These are phyloP conservation scores for Ichneumoninae sp. DNA, from an alignment of 2,888 invertebrate genomes.

Conservation along the genomic window DNA sequence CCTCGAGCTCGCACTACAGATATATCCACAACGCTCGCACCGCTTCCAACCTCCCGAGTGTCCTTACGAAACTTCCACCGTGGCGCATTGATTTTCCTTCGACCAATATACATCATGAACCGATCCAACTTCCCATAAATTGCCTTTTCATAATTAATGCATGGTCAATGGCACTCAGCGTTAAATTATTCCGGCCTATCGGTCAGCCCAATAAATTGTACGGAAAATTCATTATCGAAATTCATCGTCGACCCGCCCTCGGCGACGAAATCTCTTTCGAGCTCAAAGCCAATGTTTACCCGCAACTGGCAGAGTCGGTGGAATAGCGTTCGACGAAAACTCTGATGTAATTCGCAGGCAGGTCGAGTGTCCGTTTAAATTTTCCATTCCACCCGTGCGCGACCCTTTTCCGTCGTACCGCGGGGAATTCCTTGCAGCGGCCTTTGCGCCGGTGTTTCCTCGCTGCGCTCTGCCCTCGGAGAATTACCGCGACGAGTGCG, in stretches of 20 bases:
- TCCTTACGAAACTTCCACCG: background rate
- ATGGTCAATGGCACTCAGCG: background rate
- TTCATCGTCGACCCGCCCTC: constrained; percentile 3
- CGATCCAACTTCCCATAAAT: background rate
- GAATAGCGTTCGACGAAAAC: constrained; percentile 31
- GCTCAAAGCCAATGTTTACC: constrained; percentile 42
- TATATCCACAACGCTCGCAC: background rate
- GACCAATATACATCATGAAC: constrained; percentile 44
- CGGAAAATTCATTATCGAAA: constrained; percentile 30
- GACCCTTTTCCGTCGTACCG: constrained; percentile 31
- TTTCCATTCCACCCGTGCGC: constrained; percentile 49
- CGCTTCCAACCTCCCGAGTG: constrained; percentile 7
- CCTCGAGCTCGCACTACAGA: constrained; percentile 14
- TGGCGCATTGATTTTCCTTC: constrained; percentile 33
- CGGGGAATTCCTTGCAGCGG: constrained; percentile 45
- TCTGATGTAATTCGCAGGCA: constrained; percentile 45
- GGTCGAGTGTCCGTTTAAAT: constrained; percentile 47
- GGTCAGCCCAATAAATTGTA: constrained; percentile 36
- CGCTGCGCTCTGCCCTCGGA: constrained; percentile 24
- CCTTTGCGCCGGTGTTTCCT: background rate
- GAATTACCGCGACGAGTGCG: constrained; percentile 27
- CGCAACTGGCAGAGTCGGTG: constrained; percentile 26
- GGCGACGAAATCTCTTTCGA: background rate
- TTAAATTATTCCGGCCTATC: constrained; percentile 3
- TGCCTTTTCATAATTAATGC: constrained; percentile 17